Evolutionary conservation across 2,113 vertebrate species (phyloP).

Genomic region (Egretta garzetta): DNA sequence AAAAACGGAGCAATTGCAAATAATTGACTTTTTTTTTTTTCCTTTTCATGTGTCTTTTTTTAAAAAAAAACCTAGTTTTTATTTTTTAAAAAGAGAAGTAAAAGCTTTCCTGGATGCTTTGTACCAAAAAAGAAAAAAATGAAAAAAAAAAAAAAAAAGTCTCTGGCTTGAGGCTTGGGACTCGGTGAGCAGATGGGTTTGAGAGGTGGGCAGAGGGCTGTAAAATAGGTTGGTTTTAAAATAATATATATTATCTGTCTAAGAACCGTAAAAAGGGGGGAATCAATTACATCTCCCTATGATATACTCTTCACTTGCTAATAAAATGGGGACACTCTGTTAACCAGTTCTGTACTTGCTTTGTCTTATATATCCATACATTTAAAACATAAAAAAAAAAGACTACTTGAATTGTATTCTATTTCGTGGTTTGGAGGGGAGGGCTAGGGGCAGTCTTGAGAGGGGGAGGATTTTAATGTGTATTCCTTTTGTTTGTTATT

Average conservation of each 20-base stretch:
- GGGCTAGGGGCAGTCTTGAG: constrained; percentile 45
- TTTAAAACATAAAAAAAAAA: constrained; percentile 78
- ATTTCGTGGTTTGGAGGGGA: constrained; percentile 81
- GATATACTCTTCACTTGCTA: constrained; percentile 81
- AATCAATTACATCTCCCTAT: constrained; percentile 60
- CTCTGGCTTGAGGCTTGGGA: not conserved
- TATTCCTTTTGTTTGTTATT: constrained; percentile 90
- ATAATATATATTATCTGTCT: constrained; percentile 67
- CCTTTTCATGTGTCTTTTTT: constrained; percentile 82
- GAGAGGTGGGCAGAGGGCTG: constrained; percentile 51
- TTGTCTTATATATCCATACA: constrained; percentile 80
- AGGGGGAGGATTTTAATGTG: constrained; percentile 77
- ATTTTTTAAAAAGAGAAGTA: constrained; percentile 81
- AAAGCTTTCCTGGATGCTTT: constrained; percentile 92
- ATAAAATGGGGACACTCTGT: constrained; percentile 69
- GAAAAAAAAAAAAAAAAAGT: not conserved
- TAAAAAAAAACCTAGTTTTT: constrained; percentile 82
- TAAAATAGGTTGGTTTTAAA: constrained; percentile 67
- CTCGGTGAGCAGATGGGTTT: not conserved
- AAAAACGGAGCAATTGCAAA: constrained; percentile 71
- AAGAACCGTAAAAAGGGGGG: constrained; percentile 51
- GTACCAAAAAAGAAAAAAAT: constrained; percentile 82
- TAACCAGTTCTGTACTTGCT: constrained; percentile 73
- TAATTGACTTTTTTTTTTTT: constrained; percentile 36
- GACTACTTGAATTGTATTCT: constrained; percentile 82